A percentile compares a stretch with the other conserved stretches of the same genome.
Conservation (phyloP, 2,113 vertebrate genomes). For the Picathartes gymnocephalus region DNA sequence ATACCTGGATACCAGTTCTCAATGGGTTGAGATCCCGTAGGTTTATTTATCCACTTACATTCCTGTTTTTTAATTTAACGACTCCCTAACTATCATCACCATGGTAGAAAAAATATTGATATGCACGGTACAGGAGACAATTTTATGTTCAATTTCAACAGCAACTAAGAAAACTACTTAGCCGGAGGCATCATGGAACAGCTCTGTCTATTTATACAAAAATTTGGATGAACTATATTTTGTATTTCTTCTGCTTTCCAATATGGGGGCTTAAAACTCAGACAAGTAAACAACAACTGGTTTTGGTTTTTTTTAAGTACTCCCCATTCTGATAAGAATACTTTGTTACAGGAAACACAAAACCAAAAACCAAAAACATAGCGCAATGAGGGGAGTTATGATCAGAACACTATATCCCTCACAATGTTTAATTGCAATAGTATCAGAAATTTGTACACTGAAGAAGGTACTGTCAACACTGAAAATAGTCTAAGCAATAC, state of each 20-base stretch:
- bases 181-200: background rate
- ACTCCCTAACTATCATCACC: conserved; percentile 41
- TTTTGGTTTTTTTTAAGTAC: background rate
- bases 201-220: background rate
- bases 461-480: background rate
- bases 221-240: background rate
- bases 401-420: background rate
- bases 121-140: conserved; percentile 10
- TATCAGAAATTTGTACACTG: background rate
- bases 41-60: conserved; percentile 63
- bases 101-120: conserved; percentile 62
- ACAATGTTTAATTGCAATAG: background rate
- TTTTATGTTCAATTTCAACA: conserved; percentile 30
- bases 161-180: background rate
- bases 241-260: background rate
- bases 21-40: conserved; percentile 43
- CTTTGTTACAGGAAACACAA: background rate
- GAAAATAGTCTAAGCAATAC: background rate
- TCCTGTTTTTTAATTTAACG: conserved; percentile 48
- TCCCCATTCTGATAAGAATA: background rate
- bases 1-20: conserved; percentile 46
- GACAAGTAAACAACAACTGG: background rate
- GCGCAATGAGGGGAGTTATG: background rate
- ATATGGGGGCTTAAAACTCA: background rate
- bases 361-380: background rate